Conservation (phyloP, 2,797 vertebrate genomes). For the Hapalemur alaotrensis region DNA sequence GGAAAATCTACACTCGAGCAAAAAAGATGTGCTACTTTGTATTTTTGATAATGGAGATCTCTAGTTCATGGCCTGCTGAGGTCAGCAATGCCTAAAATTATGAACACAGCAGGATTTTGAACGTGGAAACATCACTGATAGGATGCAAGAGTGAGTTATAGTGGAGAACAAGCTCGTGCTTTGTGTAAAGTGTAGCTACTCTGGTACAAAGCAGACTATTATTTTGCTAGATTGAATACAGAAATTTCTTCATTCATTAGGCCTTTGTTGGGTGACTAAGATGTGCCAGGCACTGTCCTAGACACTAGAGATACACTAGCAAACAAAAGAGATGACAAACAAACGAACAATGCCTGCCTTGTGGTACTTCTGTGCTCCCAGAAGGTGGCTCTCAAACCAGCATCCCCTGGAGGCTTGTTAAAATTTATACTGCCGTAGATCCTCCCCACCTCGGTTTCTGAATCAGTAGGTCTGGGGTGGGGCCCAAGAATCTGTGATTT, state of each 20-base stretch:
- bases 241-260: background rate
- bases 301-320: background rate
- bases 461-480: background rate
- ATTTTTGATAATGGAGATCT: background rate
- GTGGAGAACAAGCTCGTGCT: background rate
- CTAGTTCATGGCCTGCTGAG: background rate
- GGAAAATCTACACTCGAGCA: background rate
- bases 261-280: background rate
- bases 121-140: background rate
- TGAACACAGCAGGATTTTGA: background rate
- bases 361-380: rapidly evolving
- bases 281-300: background rate
- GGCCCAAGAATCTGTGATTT: background rate
- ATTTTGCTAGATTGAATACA: background rate
- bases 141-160: too few species aligned
- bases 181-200: background rate
- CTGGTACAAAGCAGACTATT: background rate
- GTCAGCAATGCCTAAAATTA: too few species aligned
- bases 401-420: background rate
- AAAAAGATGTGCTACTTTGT: background rate
- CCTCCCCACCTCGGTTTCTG: rapidly evolving
- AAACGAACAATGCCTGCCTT: rapidly evolving
- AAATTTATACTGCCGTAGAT: rapidly evolving
- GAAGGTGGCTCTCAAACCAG: rapidly evolving
- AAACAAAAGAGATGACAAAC: background rate